A percentile compares a stretch with the other conserved stretches of the same genome.
phyloP scores from a whole-genome alignment of 1,140 invertebrate genomes.

The Diorhabda sublineata region DNA sequence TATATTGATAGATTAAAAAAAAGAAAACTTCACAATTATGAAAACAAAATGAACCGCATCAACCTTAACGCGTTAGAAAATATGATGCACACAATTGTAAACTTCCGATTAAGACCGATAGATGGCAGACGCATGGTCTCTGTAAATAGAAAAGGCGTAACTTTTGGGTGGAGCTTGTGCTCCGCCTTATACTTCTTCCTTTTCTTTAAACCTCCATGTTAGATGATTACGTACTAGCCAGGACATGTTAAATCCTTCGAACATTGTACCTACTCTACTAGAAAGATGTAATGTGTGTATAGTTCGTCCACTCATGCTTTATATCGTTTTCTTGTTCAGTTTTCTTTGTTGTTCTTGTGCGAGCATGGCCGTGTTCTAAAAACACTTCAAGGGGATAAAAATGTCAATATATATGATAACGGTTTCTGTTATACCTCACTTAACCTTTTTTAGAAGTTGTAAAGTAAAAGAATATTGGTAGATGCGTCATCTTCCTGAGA shows the following conservation, averaged over 20 bases:
- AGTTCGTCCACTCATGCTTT: slow-evolving; percentile 16
- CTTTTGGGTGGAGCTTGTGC: slow-evolving; percentile 31
- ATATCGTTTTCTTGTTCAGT: slow-evolving; percentile 26
- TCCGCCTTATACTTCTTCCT: slow-evolving; percentile 22
- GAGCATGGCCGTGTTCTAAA: not conserved
- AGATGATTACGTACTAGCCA: slow-evolving; percentile 40
- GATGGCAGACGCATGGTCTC: slow-evolving; percentile 37
- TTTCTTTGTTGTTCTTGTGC: slow-evolving; percentile 19
- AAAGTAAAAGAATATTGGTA: no score
- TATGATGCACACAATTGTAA: no score
- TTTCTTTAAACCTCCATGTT: slow-evolving; percentile 42
- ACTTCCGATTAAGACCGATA: slow-evolving; percentile 28
- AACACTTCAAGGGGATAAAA: not conserved
- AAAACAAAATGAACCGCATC: slow-evolving; percentile 34
- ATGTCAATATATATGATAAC: no score
- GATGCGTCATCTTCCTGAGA: no score
- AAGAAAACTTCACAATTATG: not conserved
- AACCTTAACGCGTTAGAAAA: slow-evolving; percentile 8
- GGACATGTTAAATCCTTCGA: slow-evolving; percentile 41
- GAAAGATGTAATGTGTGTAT: slow-evolving; percentile 20
- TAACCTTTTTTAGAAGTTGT: no score
- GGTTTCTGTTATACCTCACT: no score
- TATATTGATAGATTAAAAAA: no score
- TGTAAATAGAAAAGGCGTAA: slow-evolving; percentile 25
- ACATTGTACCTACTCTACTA: slow-evolving; percentile 30